These are phyloP conservation scores for Nemurella pictetii DNA, from an alignment of 2,888 invertebrate species.

Conservation along the genomic window DNA sequence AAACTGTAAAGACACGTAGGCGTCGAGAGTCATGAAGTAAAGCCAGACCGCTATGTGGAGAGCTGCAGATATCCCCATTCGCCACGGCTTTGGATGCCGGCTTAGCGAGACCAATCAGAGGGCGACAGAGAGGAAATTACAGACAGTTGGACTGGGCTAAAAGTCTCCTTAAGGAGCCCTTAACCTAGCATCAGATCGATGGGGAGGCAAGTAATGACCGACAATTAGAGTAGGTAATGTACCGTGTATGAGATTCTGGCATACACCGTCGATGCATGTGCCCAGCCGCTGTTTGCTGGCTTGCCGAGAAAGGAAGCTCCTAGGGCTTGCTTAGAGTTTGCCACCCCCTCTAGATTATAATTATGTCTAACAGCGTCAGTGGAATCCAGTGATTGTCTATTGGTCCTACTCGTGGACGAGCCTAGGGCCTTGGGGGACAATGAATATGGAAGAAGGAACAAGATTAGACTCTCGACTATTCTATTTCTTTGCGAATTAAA, in stretches of 20 bases:
- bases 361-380: not conserved
- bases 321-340: not conserved
- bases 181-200: conserved; percentile 11
- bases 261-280: not conserved
- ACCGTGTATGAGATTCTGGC: not conserved
- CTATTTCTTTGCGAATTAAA: not conserved
- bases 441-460: not conserved
- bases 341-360: not conserved
- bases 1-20: too few species aligned
- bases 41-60: not conserved
- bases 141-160: conserved; percentile 16
- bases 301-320: not conserved
- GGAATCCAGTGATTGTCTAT: not conserved
- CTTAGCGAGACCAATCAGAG: conserved; percentile 12
- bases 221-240: conserved; percentile 19
- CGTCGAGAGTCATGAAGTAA: not conserved
- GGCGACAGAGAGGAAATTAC: conserved; percentile 23
- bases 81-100: not conserved
- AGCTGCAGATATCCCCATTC: not conserved
- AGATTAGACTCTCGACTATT: not conserved
- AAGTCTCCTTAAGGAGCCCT: conserved; percentile 27
- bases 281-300: not conserved
- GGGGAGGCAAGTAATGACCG: conserved; percentile 20
- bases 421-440: not conserved
- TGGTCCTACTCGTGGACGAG: not conserved